phyloP scores from a whole-genome alignment of 2,113 vertebrate species.

The Cynocephalus volans region DNA sequence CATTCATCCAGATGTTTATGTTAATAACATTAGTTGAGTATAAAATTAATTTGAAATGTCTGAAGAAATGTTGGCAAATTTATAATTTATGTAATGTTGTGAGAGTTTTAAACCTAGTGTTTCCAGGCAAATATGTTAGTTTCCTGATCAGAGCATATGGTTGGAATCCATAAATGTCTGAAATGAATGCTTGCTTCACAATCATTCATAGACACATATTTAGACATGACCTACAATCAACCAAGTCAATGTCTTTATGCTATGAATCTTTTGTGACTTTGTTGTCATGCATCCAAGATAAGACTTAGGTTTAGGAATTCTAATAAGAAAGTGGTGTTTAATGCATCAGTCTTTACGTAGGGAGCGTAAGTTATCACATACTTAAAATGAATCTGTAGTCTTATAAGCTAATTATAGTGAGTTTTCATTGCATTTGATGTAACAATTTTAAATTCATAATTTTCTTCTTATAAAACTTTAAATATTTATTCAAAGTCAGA shows the following conservation, averaged over 20 bases:
- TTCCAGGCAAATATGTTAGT: neutral
- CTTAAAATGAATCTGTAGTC: neutral
- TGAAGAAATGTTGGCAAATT: neutral
- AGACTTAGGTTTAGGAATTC: neutral
- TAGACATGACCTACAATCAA: neutral
- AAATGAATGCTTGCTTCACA: neutral
- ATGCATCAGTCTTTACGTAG: neutral
- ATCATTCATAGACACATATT: neutral
- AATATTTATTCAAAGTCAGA: slow-evolving; percentile 40
- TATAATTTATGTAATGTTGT: neutral
- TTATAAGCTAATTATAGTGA: neutral
- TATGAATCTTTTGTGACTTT: neutral
- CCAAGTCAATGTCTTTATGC: neutral
- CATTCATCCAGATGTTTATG: neutral
- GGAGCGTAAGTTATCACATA: neutral
- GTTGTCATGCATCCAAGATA: neutral
- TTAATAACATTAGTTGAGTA: neutral
- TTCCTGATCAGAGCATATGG: neutral
- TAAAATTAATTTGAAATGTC: slow-evolving; percentile 38
- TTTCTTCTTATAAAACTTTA: slow-evolving; percentile 29
- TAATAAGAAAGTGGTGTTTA: neutral
- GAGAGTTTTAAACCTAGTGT: neutral
- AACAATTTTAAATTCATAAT: slow-evolving; percentile 39
- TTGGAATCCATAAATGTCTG: neutral
- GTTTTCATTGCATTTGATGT: neutral